Evolutionary conservation across 1,140 invertebrate genomes (phyloP), one percentile per base, ranked within the genome.

Genomic region (Tenebrio molitor): DNA sequence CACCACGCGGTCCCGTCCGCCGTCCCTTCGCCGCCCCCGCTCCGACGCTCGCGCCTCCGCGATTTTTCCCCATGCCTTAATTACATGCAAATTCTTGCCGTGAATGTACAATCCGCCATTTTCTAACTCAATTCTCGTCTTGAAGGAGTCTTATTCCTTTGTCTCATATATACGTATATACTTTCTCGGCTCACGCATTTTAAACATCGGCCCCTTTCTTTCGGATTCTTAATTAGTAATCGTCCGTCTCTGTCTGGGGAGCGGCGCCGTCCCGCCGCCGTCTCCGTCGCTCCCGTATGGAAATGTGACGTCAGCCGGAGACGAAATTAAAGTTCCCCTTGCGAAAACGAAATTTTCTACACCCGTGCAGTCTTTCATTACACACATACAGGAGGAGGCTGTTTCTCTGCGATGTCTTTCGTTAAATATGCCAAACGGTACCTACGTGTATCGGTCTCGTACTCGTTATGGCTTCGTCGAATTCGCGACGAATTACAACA

Each of bases 1-100:
- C n/a, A n/a, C n/a, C n/a, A n/a, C n/a, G n/a, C n/a, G n/a, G n/a
- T n/a, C 44, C 29, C 29, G 16, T 50, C 44, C 15, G 12, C 15
- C 14, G 10, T 5, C 15, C 42, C 16, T 4, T 44, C 42, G 42
- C 3, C 42, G 15, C 44, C 4, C 23, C n/a, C n/a, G n/a, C n/a
- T n/a, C n/a, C n/a, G n/a, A n/a, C n/a, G n/a, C n/a, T n/a, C n/a
- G 77, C 77, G 73, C 74, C 23, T 67, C 46, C 71, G 25, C 77
- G 80, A 81, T 81, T 81, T 81, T 81, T 81, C 80, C 79, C 80
- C 81, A 81, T 79, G 80, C 79, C 79, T 82, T 82, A 82, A 82
- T 82, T 82, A 81, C 80, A 82, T 81, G 80, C 80, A 82, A 82
- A 82, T 82, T 81, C 80, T 79, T 79, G 73, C 77, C 64, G 74